Evolutionary conservation across 2,113 vertebrate genomes (phyloP).

Genomic region (Myrmecobius fasciatus): DNA sequence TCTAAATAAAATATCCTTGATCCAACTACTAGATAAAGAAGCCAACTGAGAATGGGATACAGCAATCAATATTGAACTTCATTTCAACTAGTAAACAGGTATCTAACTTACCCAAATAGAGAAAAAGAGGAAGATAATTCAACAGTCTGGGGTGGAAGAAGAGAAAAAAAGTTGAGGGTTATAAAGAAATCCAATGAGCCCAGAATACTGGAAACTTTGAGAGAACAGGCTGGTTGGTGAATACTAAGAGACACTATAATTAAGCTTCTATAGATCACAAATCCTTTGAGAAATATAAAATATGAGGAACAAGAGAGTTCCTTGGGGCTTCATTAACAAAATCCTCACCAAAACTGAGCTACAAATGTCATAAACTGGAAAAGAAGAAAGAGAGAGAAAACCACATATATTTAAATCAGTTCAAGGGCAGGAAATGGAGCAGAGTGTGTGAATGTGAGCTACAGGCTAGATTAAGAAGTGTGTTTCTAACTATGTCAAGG

Average conservation of each 20-base stretch:
- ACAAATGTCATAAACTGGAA: neutral
- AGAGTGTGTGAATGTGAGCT: conserved; percentile 8
- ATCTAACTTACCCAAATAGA: neutral
- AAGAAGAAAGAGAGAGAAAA: conserved; percentile 14
- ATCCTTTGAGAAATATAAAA: neutral
- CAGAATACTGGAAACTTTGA: neutral
- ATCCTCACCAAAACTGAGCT: conserved; percentile 39
- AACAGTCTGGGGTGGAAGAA: neutral
- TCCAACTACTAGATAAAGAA: neutral
- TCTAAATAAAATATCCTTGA: neutral
- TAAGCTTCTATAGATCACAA: conserved; percentile 3
- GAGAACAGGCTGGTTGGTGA: neutral
- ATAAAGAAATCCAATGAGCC: neutral
- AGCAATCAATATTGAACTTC: neutral
- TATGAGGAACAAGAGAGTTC: conserved; percentile 14
- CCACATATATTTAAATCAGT: neutral
- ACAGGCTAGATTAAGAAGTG: neutral
- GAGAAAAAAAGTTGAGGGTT: neutral
- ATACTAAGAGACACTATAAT: neutral
- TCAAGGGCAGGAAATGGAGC: conserved; percentile 47
- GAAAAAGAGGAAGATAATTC: neutral
- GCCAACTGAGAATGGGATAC: neutral
- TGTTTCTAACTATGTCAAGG: conserved; percentile 29
- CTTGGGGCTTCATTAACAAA: conserved; percentile 3
- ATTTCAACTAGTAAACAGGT: neutral